phyloP scores from a whole-genome alignment of 2,888 invertebrate species.

The Ochlodes sylvanus region DNA sequence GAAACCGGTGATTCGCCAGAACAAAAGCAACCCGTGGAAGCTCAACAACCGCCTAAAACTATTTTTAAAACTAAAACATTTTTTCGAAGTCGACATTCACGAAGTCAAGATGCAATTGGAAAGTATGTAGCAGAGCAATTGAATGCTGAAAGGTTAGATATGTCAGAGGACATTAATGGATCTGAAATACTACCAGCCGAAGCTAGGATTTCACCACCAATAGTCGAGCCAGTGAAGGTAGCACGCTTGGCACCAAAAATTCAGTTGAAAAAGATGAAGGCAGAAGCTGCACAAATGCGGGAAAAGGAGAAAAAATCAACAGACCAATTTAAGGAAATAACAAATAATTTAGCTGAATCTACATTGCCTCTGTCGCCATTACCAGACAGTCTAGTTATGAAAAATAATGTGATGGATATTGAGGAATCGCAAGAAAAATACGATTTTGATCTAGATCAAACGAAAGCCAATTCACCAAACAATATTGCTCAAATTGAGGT shows the following conservation, averaged over 20 bases:
- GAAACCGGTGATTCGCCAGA: constrained; percentile 52
- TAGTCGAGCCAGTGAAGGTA: constrained; percentile 82
- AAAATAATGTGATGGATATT: constrained; percentile 3
- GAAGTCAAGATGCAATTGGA: constrained; percentile 82
- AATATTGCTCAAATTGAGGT: constrained; percentile 27
- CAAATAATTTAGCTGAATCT: constrained; percentile 16
- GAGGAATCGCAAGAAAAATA: constrained; percentile 9
- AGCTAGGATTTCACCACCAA: constrained; percentile 70
- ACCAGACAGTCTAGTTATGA: neutral
- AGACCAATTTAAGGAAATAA: constrained; percentile 41
- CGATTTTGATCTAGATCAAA: constrained; percentile 25
- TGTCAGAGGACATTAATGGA: constrained; percentile 73
- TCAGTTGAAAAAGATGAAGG: constrained; percentile 81
- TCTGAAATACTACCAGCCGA: constrained; percentile 68
- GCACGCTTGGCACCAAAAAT: constrained; percentile 83
- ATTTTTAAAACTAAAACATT: constrained; percentile 84
- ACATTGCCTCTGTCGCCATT: neutral
- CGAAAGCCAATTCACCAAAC: constrained; percentile 38
- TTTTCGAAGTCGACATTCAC: constrained; percentile 83
- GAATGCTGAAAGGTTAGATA: constrained; percentile 76
- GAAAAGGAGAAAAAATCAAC: constrained; percentile 56
- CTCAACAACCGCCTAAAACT: constrained; percentile 67
- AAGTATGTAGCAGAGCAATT: constrained; percentile 82
- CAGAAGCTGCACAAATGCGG: constrained; percentile 70
- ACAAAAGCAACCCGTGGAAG: constrained; percentile 52